These are phyloP conservation scores for Phenganax stokvisi DNA, from an alignment of 92 coral and sea anemone species.

Conservation along the genomic window DNA sequence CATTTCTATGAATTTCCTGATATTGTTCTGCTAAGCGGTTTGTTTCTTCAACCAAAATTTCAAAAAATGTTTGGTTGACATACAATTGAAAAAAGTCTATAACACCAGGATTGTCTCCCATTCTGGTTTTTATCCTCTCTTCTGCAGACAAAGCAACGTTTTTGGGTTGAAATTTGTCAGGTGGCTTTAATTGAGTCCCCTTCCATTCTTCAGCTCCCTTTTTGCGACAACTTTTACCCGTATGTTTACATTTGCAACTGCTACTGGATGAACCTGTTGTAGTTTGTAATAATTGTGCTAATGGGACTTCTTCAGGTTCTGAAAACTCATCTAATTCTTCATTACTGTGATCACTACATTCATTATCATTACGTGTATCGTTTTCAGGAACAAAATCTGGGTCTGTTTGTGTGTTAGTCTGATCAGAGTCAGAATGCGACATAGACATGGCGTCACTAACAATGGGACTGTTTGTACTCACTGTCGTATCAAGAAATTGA, in stretches of 20 bases:
- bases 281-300: too few relatives aligned
- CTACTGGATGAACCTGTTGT: neutral
- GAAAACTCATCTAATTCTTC: too few relatives aligned
- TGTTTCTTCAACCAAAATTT: too few relatives aligned
- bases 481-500: too few relatives aligned
- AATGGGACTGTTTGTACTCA: too few relatives aligned
- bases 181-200: neutral
- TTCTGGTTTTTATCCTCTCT: neutral
- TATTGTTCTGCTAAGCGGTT: neutral
- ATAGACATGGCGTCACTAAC: too few relatives aligned
- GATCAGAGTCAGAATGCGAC: too few relatives aligned
- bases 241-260: neutral
- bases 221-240: neutral
- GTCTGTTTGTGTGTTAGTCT: too few relatives aligned
- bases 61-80: neutral
- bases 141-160: neutral
- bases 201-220: neutral
- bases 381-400: too few relatives aligned
- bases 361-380: too few relatives aligned
- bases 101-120: constrained; percentile 3
- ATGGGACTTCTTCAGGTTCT: too few relatives aligned
- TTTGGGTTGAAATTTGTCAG: neutral
- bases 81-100: constrained; percentile 1
- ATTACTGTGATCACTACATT: too few relatives aligned
- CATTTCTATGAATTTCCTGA: neutral